phyloP scores from a whole-genome alignment of 2,113 vertebrate species.

The Grammomys surdaster region DNA sequence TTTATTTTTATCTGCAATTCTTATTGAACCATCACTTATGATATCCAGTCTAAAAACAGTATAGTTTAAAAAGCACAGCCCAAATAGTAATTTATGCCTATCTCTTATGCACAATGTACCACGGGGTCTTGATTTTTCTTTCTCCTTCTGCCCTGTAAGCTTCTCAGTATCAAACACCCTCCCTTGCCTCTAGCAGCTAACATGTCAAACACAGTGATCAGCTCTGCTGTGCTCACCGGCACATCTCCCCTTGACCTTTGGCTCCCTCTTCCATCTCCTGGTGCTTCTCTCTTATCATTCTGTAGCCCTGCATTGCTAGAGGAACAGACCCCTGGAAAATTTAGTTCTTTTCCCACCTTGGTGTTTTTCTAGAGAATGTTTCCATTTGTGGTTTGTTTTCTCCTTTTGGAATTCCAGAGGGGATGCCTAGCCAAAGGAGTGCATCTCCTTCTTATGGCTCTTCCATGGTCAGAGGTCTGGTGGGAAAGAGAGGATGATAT shows the following conservation, averaged over 20 bases:
- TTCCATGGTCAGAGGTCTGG: neutral
- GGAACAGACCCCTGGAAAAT: neutral
- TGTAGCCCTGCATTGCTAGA: neutral
- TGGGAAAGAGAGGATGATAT: neutral
- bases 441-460: neutral
- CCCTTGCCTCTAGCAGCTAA: rapidly evolving
- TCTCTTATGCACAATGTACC: neutral
- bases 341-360: neutral
- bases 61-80: neutral
- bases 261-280: too few relatives aligned
- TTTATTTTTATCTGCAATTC: neutral
- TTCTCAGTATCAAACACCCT: neutral
- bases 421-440: neutral
- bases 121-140: neutral
- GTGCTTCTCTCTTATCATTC: too few relatives aligned
- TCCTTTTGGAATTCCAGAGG: neutral
- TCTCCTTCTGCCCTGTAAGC: neutral
- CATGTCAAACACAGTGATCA: rapidly evolving
- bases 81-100: neutral
- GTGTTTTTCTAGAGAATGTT: neutral
- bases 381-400: neutral
- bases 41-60: neutral
- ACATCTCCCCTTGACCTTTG: rapidly evolving
- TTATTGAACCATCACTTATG: neutral
- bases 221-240: neutral